Conservation (phyloP, 1,140 invertebrate genomes). For the Orchesella cincta region DNA sequence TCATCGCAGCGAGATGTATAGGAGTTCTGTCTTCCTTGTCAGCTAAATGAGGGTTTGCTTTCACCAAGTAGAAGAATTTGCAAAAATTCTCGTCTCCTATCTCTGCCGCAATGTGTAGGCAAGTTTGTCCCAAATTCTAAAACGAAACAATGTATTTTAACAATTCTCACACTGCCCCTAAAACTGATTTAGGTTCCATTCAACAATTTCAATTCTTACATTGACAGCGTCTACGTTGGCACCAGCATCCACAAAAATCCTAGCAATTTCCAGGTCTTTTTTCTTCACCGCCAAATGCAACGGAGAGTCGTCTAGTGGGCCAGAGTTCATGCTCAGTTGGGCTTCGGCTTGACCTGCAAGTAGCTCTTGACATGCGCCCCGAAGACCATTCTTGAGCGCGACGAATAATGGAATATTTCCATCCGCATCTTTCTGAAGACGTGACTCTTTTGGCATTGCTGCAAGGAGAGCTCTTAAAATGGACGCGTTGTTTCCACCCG, state of each 20-base stretch:
- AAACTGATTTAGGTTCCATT: too few species aligned
- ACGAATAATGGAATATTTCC: slow-evolving; percentile 89
- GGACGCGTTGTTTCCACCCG: slow-evolving; percentile 81
- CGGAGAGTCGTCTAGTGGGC: slow-evolving; percentile 68
- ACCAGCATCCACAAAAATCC: slow-evolving; percentile 86
- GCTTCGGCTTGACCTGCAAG: slow-evolving; percentile 74
- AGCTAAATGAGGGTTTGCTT: slow-evolving; percentile 85
- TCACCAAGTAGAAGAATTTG: slow-evolving; percentile 89
- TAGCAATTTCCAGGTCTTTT: slow-evolving; percentile 85
- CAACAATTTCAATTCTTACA: too few species aligned
- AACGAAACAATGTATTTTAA: slow-evolving; percentile 41
- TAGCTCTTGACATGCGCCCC: slow-evolving; percentile 86
- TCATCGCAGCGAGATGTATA: slow-evolving; percentile 92
- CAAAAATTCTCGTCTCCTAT: slow-evolving; percentile 90
- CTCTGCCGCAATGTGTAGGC: slow-evolving; percentile 87
- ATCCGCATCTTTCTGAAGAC: slow-evolving; percentile 77
- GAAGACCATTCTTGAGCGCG: slow-evolving; percentile 89
- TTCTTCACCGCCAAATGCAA: slow-evolving; percentile 84
- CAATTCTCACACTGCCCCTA: too few species aligned
- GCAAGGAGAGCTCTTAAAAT: slow-evolving; percentile 79
- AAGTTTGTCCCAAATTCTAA: slow-evolving; percentile 84
- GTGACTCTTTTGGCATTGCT: slow-evolving; percentile 81
- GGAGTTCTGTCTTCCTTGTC: slow-evolving; percentile 93
- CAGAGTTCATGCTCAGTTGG: slow-evolving; percentile 72
- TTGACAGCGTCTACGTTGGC: slow-evolving; percentile 85